Percentiles rank a stretch among this genome's conserved stretches.
Evolutionary conservation across 2,797 vertebrate species (phyloP).

Genomic region (Phoxinus dragarum): DNA sequence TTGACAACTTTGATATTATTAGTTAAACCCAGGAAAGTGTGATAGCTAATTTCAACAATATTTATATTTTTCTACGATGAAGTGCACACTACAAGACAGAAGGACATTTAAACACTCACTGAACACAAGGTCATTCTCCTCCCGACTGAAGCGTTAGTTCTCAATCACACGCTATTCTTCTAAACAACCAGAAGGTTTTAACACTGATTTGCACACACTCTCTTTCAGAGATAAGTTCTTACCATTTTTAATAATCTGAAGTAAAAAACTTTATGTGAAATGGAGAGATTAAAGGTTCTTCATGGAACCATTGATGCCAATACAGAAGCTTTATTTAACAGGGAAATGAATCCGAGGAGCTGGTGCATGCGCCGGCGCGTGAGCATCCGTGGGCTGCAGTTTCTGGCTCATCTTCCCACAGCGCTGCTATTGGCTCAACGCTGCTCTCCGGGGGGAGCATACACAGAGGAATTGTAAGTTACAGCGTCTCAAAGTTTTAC

Average conservation of each 20-base stretch:
- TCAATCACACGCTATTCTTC: too few relatives aligned
- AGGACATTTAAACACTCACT: not conserved
- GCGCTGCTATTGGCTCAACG: not conserved
- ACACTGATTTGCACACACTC: not conserved
- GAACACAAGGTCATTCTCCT: not conserved
- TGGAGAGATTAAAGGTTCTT: not conserved
- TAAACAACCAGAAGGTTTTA: not conserved
- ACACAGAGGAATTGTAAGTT: not conserved
- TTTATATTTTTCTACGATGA: not conserved
- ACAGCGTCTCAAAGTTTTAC: not conserved
- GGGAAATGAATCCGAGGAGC: not conserved
- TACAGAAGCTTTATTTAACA: not conserved
- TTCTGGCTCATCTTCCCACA: not conserved
- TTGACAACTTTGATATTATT: not conserved
- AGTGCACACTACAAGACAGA: slow-evolving; percentile 4
- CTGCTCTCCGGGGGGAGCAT: slow-evolving; percentile 5
- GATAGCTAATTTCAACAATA: not conserved
- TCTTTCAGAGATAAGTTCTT: not conserved
- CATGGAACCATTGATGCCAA: not conserved
- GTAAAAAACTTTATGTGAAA: not conserved
- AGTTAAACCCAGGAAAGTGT: not conserved
- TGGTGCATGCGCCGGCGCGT: not conserved
- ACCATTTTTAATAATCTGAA: not conserved
- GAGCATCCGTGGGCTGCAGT: slow-evolving; percentile 2
- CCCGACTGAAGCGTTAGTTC: not conserved